phyloP scores from a whole-genome alignment of 2,113 vertebrate species.

The Oryzias melastigma region DNA sequence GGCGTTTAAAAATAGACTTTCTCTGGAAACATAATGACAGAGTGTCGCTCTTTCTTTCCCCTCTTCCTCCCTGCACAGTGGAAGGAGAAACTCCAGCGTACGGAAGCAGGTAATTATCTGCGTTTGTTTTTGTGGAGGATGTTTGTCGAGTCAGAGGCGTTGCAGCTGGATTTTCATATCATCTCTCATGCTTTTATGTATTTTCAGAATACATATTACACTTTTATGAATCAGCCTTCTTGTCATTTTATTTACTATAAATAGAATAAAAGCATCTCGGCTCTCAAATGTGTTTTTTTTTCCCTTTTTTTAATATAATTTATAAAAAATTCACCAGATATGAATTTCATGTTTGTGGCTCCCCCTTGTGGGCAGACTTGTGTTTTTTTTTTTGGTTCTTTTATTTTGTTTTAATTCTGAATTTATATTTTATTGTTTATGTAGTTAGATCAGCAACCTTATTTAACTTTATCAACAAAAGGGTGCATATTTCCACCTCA shows the following conservation, averaged over 20 bases:
- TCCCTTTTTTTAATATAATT: not conserved
- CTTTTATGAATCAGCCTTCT: not conserved
- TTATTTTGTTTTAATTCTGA: constrained; percentile 1
- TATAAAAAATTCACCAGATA: not conserved
- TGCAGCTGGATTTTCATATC: constrained; percentile 26
- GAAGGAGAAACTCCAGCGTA: constrained; percentile 86
- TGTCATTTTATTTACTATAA: not conserved
- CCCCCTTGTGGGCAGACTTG: constrained; percentile 56
- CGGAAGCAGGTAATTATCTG: constrained; percentile 91
- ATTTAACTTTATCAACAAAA: not conserved
- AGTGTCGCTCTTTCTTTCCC: constrained; percentile 31
- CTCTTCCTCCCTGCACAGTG: constrained; percentile 60
- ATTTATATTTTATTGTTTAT: not conserved
- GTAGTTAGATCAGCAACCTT: not conserved
- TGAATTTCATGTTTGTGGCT: constrained; percentile 30
- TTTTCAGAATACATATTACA: not conserved
- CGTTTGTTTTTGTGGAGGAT: constrained; percentile 16
- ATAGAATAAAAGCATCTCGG: not conserved
- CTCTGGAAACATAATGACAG: constrained; percentile 66
- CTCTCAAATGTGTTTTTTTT: not conserved
- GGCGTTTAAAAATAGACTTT: constrained; percentile 61
- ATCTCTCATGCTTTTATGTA: constrained; percentile 25
- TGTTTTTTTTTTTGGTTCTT: not conserved
- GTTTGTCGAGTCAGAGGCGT: constrained; percentile 18
- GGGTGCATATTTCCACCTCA: not conserved